Conservation (phyloP, 2,888 invertebrate species). For the Watsonalla binaria region DNA sequence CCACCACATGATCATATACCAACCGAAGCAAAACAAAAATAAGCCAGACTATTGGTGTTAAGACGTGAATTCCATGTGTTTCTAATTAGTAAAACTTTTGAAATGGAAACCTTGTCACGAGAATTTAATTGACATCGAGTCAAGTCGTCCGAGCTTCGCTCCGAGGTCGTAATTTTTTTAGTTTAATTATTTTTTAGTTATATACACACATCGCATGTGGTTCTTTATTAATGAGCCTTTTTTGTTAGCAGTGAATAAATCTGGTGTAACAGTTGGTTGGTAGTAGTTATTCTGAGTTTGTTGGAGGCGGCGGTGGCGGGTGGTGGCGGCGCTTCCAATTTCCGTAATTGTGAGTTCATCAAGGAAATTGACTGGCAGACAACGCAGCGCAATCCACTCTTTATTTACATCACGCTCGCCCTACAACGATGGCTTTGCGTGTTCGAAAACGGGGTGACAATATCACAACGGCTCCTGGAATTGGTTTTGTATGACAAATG, state of each 20-base stretch:
- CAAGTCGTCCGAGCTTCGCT: constrained; percentile 41
- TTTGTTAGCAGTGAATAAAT: constrained; percentile 21
- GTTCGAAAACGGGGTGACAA: constrained; percentile 29
- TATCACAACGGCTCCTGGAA: constrained; percentile 28
- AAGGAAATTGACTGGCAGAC: constrained; percentile 71
- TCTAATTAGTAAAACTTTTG: constrained; percentile 53
- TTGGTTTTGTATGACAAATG: too few species aligned
- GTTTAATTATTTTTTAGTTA: constrained; percentile 27
- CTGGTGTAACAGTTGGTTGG: constrained; percentile 17
- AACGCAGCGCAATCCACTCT: constrained; percentile 52
- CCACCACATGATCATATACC: background rate
- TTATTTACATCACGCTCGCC: constrained; percentile 46
- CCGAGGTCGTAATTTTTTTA: constrained; percentile 47
- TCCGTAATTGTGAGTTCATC: constrained; percentile 74
- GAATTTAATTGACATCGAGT: constrained; percentile 55
- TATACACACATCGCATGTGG: constrained; percentile 23
- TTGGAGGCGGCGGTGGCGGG: constrained; percentile 13
- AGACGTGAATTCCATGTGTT: constrained; percentile 41
- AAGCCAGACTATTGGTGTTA: constrained; percentile 20
- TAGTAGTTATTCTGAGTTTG: constrained; percentile 16
- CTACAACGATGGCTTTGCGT: constrained; percentile 40
- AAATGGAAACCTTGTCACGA: constrained; percentile 51
- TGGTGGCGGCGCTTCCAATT: constrained; percentile 54
- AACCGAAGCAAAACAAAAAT: constrained; percentile 15
- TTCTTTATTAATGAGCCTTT: constrained; percentile 25